Base-by-base conservation (phyloP, 2,113 vertebrate species). In the Potamarius usumacintae region DNA sequence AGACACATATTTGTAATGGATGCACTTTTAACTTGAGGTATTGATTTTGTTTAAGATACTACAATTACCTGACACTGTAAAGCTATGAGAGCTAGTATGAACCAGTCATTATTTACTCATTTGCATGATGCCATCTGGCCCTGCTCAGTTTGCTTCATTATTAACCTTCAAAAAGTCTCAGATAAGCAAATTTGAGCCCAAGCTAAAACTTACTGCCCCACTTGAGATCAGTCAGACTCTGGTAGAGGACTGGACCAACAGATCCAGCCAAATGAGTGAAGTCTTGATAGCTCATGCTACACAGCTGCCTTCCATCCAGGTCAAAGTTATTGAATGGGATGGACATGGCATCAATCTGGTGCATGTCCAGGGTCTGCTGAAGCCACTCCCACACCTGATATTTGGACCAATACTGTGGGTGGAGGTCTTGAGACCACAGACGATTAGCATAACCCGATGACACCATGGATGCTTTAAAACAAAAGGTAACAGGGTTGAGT, bases 361-460 rank as follows among this genome's bases (percentile, higher is more conserved):
- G 96, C 92, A 97, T 95, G 92, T 99, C 98, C 95, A 99, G 94
- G 11, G 97, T 95, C 90, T 99, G 97, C 89, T 99, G 98, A 91
- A 99, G 96, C 98, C 98, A 99, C 65, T 99, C 97, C 98, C 98
- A 99, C 88, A 99, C 98, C 94, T 99, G 98, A 92, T 95, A 97
- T 85, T 99, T 99, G 84, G 94, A 97, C 98, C 98, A 99, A 92
- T 96, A 97, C 89, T 99, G 97, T 0, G 98, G 98, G 67, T 97
- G 97, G 84, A 96, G 90, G 20, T 96, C 96, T 72, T 97, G 96
- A 0, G 97, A 91, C 97, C 97, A 99, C 91, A 97, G 95, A 18
- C 95, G 95, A 92, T 96, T 94, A 17, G 96, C 93, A 86, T 97
- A 98, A 57, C 95, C 90, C 1, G 94, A 83, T 86, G 93, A 92